Percentiles rank a stretch among this genome's conserved stretches.
phyloP scores from a whole-genome alignment of 1,140 invertebrate species.

The Bombus huntii region DNA sequence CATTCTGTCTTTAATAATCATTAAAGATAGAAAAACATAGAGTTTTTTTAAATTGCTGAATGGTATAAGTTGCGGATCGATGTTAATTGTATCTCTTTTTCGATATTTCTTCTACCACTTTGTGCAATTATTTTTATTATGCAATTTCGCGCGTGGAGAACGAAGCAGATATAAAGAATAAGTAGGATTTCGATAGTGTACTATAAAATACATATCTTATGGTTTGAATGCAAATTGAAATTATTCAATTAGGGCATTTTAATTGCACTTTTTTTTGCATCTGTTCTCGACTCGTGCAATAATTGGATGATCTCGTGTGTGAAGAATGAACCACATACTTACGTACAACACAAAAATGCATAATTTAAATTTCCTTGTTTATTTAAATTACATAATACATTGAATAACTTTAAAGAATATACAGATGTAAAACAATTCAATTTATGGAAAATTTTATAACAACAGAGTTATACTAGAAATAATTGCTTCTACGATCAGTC shows the following conservation, averaged over 20 bases:
- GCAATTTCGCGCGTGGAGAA: too few species aligned
- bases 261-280: not conserved
- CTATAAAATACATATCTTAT: not conserved
- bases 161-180: not conserved
- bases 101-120: not conserved
- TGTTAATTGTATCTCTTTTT: not conserved
- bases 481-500: not conserved
- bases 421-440: not conserved
- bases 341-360: not conserved
- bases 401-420: too few species aligned
- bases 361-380: not conserved
- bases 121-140: not conserved
- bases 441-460: too few species aligned
- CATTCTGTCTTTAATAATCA: too few species aligned
- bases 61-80: too few species aligned
- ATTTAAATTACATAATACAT: too few species aligned
- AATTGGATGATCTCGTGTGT: slow-evolving; percentile 6
- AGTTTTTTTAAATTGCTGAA: too few species aligned
- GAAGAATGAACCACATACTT: not conserved
- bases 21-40: too few species aligned
- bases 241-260: slow-evolving; percentile 1
- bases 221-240: not conserved
- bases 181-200: not conserved
- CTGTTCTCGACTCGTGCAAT: not conserved
- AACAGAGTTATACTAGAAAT: not conserved